These are phyloP conservation scores for Sylvietta virens DNA, from an alignment of 2,113 vertebrate genomes.

Conservation along the genomic window DNA sequence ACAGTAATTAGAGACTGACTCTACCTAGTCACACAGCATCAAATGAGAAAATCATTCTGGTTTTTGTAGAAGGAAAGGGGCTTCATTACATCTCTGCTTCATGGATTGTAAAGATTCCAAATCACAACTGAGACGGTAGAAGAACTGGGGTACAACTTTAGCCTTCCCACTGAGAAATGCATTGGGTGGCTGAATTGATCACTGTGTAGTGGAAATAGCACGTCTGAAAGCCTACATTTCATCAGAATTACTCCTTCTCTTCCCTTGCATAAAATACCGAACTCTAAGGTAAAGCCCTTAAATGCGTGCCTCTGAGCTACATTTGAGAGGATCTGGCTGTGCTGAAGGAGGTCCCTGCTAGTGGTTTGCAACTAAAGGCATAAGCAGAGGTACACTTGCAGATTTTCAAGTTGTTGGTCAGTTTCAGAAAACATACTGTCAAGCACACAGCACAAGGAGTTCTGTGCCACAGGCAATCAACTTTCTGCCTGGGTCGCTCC, in stretches of 20 bases:
- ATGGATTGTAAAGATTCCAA: not conserved
- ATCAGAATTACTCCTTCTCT: not conserved
- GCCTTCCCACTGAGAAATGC: not conserved
- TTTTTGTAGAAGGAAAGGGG: not conserved
- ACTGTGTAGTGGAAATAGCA: not conserved
- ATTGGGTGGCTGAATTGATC: not conserved
- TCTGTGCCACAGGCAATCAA: not conserved
- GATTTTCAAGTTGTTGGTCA: not conserved
- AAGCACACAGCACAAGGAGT: not conserved
- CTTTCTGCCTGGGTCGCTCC: not conserved
- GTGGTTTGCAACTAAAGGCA: not conserved
- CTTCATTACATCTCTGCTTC: not conserved
- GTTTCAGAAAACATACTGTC: not conserved
- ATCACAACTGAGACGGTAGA: rapidly evolving
- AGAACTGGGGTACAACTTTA: not conserved
- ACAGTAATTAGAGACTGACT: not conserved
- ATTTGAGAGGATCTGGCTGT: not conserved
- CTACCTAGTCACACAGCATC: not conserved
- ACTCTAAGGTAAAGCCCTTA: not conserved
- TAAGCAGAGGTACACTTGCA: not conserved
- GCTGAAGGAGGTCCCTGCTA: not conserved
- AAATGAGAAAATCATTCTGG: not conserved
- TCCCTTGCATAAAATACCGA: not conserved
- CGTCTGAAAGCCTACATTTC: not conserved
- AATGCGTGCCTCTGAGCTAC: not conserved